phyloP scores from a whole-genome alignment of 2,113 vertebrate species.

The Brienomyrus longianalis region DNA sequence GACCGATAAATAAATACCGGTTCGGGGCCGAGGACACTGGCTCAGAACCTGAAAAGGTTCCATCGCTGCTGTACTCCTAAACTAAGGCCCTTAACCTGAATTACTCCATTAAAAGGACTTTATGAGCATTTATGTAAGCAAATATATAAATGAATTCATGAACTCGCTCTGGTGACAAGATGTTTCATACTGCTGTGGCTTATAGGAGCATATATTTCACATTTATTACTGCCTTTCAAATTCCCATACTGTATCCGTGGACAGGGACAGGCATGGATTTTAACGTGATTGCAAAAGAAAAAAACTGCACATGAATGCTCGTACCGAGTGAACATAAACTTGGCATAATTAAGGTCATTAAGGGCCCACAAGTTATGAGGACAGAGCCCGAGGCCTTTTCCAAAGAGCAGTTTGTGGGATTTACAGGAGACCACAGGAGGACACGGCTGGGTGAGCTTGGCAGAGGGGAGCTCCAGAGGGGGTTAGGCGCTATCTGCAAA shows the following conservation, averaged over 20 bases:
- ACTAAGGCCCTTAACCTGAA: not conserved
- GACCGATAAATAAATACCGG: not conserved
- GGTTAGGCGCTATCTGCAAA: not conserved
- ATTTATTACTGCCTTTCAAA: not conserved
- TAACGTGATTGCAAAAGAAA: not conserved
- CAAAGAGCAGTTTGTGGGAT: conserved; percentile 3
- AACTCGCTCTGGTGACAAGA: not conserved
- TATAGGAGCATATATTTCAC: not conserved
- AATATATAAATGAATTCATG: not conserved
- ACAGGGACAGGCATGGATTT: not conserved
- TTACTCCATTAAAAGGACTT: not conserved
- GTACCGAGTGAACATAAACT: not conserved
- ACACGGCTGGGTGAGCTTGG: not conserved
- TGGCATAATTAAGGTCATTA: not conserved
- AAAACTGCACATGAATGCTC: not conserved
- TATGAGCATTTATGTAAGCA: not conserved
- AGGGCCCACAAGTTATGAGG: not conserved
- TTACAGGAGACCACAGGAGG: not conserved
- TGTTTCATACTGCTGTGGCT: not conserved
- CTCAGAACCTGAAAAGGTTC: not conserved
- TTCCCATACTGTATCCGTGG: not conserved
- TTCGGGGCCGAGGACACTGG: not conserved
- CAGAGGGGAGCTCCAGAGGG: not conserved
- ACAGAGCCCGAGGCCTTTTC: conserved; percentile 1
- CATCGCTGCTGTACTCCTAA: not conserved